Evolutionary conservation across 2,888 invertebrate genomes (phyloP), one percentile per base, ranked within the genome.

Genomic region (Plebejus melissa): DNA sequence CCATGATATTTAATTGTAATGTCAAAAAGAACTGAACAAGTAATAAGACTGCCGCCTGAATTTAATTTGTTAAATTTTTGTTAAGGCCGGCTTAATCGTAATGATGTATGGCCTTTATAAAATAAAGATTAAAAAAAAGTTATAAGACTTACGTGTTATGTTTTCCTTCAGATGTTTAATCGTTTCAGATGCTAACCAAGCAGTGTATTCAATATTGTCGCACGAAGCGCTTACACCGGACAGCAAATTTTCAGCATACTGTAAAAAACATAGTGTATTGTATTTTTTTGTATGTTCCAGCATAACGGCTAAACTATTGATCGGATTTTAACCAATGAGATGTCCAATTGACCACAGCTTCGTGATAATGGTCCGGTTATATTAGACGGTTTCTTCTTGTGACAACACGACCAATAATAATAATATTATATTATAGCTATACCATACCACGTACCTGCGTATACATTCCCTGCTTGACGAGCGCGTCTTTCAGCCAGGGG

Each of bases 391-490:
- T 1, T 41, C 1, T 41, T 41, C 41, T 7, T 7, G 41, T 7
- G 41, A 41, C 7, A 7, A 1, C 41, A 41, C 0, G 1, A 41
- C 41, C 41, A 41, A 41, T 38, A 46, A 46, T 9, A 46, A 9
- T 41, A 2, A 2, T 57, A 6, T 16, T 41, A n/a, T 22, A 22
- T 22, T 22, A 22, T 22, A 22, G 22, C 22, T 22, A 22, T 22
- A 22, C 22, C 22, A 22, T 22, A n/a, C 4, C n/a, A 76, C 79
- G 3, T 75, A 94, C 94, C 91, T 97, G 97, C 0, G 97, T 97
- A 81, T 97, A 97, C 96, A 98, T 96, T 78, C 98, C 98, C 92
- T 98, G 98, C 83, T 97, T 98, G 6, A 98, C 97, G 1, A 98
- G 94, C 76, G 97, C 97, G 85, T 98, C 98, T 85, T 98, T 98